Percentiles rank a stretch among this genome's conserved stretches.
Conservation (phyloP, 23 tunicate species). For the Diplosoma virens region DNA sequence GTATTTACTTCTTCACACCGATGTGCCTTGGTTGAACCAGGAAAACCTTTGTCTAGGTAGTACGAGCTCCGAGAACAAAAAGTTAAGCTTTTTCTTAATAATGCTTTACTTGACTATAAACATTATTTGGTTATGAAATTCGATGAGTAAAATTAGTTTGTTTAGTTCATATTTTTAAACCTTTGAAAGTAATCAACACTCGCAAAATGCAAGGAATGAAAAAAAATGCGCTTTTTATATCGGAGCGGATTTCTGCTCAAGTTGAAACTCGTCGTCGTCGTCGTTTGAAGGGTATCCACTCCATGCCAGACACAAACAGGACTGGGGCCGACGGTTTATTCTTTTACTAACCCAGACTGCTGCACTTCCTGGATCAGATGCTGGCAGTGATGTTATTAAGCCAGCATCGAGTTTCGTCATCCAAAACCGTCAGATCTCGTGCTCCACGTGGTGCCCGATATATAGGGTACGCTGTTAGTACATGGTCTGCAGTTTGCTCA, state of each 20-base stretch:
- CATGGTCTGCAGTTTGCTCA: no score
- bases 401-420: no score
- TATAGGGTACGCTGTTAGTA: no score
- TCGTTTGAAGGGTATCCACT: no score
- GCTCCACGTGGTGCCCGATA: no score
- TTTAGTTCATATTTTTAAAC: not conserved
- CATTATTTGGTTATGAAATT: not conserved
- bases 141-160: slow-evolving; percentile 8
- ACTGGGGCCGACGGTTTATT: no score
- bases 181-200: slow-evolving; percentile 7
- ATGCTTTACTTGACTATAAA: not conserved
- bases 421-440: no score
- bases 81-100: not conserved
- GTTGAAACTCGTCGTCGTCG: no score
- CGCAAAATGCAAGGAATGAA: slow-evolving; percentile 12
- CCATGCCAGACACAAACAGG: no score
- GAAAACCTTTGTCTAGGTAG: not conserved
- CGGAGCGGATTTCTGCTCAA: not conserved
- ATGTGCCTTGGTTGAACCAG: not conserved
- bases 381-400: no score
- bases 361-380: no score
- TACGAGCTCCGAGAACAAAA: not conserved
- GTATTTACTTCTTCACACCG: not conserved
- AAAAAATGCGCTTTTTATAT: not conserved
- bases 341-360: no score